A percentile compares a stretch with the other conserved stretches of the same genome.
These are phyloP conservation scores for Synanceia verrucosa DNA, from an alignment of 2,797 vertebrate species.

Conservation along the genomic window DNA sequence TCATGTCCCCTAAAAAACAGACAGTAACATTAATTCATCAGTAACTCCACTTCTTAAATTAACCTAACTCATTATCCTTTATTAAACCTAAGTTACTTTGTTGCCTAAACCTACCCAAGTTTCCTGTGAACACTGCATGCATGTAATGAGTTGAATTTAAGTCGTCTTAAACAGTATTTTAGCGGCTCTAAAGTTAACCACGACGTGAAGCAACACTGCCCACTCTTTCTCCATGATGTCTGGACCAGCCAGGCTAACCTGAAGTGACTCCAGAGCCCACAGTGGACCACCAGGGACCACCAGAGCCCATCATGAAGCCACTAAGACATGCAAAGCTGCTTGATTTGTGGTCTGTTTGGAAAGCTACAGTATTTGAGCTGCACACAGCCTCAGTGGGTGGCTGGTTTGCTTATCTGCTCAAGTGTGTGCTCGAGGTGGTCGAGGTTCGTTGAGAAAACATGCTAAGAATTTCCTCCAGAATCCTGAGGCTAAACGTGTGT, in stretches of 20 bases:
- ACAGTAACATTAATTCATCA: too few species aligned
- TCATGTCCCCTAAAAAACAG: too few species aligned
- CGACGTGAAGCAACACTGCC: background rate
- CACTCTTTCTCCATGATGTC: background rate
- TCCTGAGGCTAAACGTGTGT: slow-evolving; percentile 60
- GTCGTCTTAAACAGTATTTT: too few species aligned
- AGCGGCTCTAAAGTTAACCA: too few species aligned
- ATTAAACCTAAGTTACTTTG: too few species aligned
- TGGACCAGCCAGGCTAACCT: slow-evolving; percentile 4
- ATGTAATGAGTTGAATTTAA: too few species aligned
- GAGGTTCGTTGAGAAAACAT: slow-evolving; percentile 73
- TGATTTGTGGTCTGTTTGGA: slow-evolving; percentile 53
- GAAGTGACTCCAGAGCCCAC: slow-evolving; percentile 20
- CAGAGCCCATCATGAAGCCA: background rate
- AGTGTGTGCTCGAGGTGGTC: slow-evolving; percentile 29
- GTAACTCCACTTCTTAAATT: too few species aligned
- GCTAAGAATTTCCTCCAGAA: slow-evolving; percentile 77
- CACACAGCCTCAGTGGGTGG: slow-evolving; percentile 51
- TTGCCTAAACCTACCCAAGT: too few species aligned
- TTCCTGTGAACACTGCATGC: too few species aligned
- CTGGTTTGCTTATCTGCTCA: slow-evolving; percentile 47
- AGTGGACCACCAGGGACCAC: slow-evolving; percentile 29
- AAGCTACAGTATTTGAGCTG: slow-evolving; percentile 37
- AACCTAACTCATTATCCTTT: too few species aligned
- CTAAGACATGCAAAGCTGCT: slow-evolving; percentile 12